Percentiles rank a stretch among this genome's conserved stretches.
These are phyloP conservation scores for Syngnathus rostellatus DNA, from an alignment of 2,797 vertebrate species.

Conservation along the genomic window DNA sequence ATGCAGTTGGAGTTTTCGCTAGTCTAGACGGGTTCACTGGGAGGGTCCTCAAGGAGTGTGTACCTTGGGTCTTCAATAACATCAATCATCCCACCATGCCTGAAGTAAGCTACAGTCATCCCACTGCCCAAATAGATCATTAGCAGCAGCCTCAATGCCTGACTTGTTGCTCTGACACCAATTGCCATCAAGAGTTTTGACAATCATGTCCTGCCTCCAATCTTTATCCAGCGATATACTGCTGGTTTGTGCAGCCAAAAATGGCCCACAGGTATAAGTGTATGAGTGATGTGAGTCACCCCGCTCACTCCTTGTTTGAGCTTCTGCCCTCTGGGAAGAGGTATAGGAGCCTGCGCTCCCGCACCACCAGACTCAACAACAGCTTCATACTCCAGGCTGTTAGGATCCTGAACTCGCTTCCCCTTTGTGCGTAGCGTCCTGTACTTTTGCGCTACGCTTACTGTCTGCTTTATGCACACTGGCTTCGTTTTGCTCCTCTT, in stretches of 20 bases:
- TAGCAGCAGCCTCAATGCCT: not conserved
- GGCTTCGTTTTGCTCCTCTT: no score
- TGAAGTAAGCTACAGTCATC: not conserved
- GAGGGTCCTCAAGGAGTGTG: not conserved
- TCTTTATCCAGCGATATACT: not conserved
- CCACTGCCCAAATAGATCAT: not conserved
- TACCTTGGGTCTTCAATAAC: not conserved
- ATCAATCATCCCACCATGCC: not conserved
- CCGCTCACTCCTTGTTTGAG: no score
- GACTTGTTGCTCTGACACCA: not conserved
- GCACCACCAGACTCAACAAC: no score
- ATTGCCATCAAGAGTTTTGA: not conserved
- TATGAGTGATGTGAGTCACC: no score
- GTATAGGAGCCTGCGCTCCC: no score
- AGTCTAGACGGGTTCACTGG: not conserved
- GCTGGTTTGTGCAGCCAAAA: not conserved
- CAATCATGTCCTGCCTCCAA: not conserved
- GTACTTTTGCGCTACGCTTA: no score
- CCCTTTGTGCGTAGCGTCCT: no score
- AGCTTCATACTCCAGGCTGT: no score
- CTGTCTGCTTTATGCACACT: no score
- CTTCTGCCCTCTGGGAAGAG: no score
- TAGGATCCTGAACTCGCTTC: no score
- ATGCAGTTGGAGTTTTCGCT: not conserved
- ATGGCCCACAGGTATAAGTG: not conserved